Conservation (phyloP, 2,113 vertebrate species). For the Pithys albifrons region DNA sequence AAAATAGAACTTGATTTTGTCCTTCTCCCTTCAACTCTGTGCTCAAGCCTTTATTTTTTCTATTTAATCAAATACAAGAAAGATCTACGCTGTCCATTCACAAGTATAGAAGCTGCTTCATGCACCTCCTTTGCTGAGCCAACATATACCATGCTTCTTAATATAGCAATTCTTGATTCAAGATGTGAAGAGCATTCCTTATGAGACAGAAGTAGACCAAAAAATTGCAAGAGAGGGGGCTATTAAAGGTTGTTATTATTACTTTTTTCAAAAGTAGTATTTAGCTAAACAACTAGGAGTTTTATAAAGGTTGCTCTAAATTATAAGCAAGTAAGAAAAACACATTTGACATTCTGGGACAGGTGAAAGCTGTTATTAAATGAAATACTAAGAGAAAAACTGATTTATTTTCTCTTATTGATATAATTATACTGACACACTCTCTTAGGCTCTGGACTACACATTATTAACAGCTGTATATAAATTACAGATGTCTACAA, state of each 20-base stretch:
- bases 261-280: not conserved
- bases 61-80: not conserved
- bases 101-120: not conserved
- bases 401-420: not conserved
- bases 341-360: not conserved
- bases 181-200: not conserved
- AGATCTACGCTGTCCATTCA: not conserved
- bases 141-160: not conserved
- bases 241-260: not conserved
- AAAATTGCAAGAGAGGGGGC: not conserved
- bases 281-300: not conserved
- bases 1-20: not conserved
- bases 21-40: not conserved
- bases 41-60: not conserved
- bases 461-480: not conserved
- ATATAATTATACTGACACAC: not conserved
- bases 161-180: not conserved
- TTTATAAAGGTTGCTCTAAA: not conserved
- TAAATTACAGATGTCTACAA: constrained; percentile 23
- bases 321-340: not conserved
- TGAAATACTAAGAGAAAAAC: not conserved
- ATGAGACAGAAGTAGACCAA: not conserved
- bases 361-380: not conserved
- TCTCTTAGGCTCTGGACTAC: not conserved
- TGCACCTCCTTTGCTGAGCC: not conserved